Evolutionary conservation across 2,888 invertebrate species (phyloP).

Genomic region (Lumbricus terrestris): DNA sequence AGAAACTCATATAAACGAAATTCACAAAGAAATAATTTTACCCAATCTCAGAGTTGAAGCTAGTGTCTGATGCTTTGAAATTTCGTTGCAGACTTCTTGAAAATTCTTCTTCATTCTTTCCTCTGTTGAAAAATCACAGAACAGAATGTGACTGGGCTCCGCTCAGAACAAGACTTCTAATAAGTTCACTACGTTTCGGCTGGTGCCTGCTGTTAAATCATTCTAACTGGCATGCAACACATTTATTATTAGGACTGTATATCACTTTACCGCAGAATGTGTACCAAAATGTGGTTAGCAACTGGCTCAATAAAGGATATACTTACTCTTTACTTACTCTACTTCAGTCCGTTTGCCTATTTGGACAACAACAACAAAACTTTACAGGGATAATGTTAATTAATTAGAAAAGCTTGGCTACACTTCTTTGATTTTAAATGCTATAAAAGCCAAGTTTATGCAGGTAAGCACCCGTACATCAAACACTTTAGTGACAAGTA

Average conservation of each 20-base stretch:
- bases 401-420: background rate
- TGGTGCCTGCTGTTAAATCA: background rate
- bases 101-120: background rate
- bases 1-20: background rate
- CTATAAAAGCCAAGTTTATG: background rate
- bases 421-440: background rate
- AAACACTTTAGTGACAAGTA: background rate
- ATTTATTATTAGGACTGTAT: no score
- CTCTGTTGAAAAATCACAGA: background rate
- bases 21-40: background rate
- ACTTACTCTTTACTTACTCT: no score
- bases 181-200: background rate
- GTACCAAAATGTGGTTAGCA: no score
- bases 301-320: no score
- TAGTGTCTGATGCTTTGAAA: constrained; percentile 9
- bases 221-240: background rate
- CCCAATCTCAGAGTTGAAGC: constrained; percentile 12
- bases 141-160: background rate
- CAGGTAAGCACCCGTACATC: background rate
- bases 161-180: no score
- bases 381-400: background rate
- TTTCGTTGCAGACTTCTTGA: background rate
- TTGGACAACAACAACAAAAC: background rate
- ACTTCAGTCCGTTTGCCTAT: background rate
- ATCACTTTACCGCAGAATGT: no score